A percentile compares a stretch with the other conserved stretches of the same genome.
Evolutionary conservation across 1,140 invertebrate genomes (phyloP).

Genomic region (Chironomus tepperi): DNA sequence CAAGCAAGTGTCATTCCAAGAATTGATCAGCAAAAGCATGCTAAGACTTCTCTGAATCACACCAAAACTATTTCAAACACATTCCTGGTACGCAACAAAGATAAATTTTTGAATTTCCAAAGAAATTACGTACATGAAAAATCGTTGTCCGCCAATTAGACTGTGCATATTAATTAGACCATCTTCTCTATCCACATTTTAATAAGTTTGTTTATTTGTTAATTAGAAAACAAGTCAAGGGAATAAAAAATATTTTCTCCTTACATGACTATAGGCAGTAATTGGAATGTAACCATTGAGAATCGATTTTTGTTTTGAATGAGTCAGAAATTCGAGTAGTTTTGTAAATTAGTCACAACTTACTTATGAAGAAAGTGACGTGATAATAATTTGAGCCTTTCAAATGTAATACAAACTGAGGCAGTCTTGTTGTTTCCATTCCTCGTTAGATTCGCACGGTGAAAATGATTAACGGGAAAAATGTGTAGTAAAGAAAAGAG

Average conservation of each 20-base stretch:
- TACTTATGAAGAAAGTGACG: neutral
- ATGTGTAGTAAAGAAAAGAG: neutral
- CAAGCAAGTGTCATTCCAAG: too few species aligned
- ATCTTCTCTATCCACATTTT: neutral
- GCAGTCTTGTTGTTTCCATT: too few species aligned
- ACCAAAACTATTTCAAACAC: too few species aligned
- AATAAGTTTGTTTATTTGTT: neutral
- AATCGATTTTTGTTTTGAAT: neutral
- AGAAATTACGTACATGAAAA: too few species aligned
- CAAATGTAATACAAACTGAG: neutral
- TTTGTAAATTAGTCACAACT: neutral
- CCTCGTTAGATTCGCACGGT: neutral
- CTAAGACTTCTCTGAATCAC: too few species aligned
- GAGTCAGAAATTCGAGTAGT: neutral
- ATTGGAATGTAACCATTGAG: neutral
- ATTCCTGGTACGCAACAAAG: too few species aligned
- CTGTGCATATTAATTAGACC: too few species aligned
- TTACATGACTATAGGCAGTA: neutral
- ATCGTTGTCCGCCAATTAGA: too few species aligned
- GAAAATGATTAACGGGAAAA: conserved; percentile 22
- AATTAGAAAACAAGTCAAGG: neutral
- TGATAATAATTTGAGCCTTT: neutral
- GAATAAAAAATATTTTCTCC: neutral
- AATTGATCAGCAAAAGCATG: too few species aligned
- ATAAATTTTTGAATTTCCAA: too few species aligned